Base-by-base conservation (phyloP, 2,888 invertebrate genomes). In the Latrodectus hesperus region DNA sequence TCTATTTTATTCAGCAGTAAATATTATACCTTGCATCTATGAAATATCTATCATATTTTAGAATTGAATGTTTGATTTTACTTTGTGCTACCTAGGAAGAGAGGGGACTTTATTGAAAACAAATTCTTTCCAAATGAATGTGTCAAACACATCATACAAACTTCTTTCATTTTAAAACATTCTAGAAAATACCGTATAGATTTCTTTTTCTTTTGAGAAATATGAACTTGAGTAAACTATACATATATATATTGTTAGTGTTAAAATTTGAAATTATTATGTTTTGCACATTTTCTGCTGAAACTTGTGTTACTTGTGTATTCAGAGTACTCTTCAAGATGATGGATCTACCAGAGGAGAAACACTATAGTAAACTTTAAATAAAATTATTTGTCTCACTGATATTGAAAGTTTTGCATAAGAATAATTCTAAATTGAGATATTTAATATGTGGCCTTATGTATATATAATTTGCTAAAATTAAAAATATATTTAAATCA, bases 1-100 rank as follows among this genome's bases (percentile, higher is more conserved):
- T 81, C 73, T 81, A 72, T 73, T 81, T 81, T 81, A 67, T 71
- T 38, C 49, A 49, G 65, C 73, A 16, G 60, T 81, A 53, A 26
- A 73, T 60, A 72, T 64, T 14, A 73, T 49, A 78, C 16, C 52
- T 55, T 71, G 60, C 51, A 81, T 74, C 67, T 65, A 81, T 67
- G 26, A 67, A 74, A 55, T 68, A 78, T 68, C 53, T 17, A 26
- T 26, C 65, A 60, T 60, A 72, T 80, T 80, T 55, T 38, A 65
- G 38, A 65, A 73, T 26, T 49, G 67, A 81, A 81, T 6, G 73
- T 74, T 55, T 60, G n/a, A 64, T 67, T 53, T 81, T 81, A 73
- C 81, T 81, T 67, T 73, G 67, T 81, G 73, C 22, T n/a, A 80
- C 11, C 53, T n/a, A 53, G 10, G 16, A 16, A 60, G 65, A 52